These are phyloP conservation scores for Spinibarbus caldwelli DNA, from an alignment of 2,797 vertebrate species.

Conservation along the genomic window DNA sequence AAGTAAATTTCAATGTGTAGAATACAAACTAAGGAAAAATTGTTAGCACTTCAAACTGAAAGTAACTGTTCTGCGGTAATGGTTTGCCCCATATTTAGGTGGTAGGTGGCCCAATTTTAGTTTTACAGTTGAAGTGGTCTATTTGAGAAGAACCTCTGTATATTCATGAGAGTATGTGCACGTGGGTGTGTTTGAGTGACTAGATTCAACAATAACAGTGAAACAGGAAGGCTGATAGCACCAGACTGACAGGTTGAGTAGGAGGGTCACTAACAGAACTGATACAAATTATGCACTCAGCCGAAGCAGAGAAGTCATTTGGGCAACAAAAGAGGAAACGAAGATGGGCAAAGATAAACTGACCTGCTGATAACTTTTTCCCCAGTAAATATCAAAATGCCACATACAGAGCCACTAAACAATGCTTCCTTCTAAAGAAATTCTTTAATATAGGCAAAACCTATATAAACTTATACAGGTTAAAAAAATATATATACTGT, in stretches of 20 bases:
- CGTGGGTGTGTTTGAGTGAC: background rate
- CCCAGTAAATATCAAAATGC: background rate
- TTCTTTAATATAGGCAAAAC: background rate
- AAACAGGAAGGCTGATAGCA: constrained; percentile 32
- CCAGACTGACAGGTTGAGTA: constrained; percentile 13
- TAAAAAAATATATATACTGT: background rate
- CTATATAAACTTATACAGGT: too few relatives aligned
- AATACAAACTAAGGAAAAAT: background rate
- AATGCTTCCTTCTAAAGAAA: background rate
- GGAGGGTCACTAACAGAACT: constrained; percentile 30
- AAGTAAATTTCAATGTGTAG: background rate
- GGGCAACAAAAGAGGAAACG: background rate
- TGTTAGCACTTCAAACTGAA: background rate
- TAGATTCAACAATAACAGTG: background rate
- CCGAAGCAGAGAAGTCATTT: constrained; percentile 19
- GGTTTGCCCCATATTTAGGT: background rate
- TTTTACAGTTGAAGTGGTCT: background rate
- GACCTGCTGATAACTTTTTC: background rate
- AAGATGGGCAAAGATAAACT: constrained; percentile 5
- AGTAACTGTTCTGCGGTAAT: constrained; percentile 7
- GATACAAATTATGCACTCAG: background rate
- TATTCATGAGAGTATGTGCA: background rate
- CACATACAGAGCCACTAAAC: background rate
- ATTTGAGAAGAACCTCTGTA: background rate
- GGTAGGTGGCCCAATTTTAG: background rate